Conservation (phyloP, 2,113 vertebrate species). For the Noturus placidus region DNA sequence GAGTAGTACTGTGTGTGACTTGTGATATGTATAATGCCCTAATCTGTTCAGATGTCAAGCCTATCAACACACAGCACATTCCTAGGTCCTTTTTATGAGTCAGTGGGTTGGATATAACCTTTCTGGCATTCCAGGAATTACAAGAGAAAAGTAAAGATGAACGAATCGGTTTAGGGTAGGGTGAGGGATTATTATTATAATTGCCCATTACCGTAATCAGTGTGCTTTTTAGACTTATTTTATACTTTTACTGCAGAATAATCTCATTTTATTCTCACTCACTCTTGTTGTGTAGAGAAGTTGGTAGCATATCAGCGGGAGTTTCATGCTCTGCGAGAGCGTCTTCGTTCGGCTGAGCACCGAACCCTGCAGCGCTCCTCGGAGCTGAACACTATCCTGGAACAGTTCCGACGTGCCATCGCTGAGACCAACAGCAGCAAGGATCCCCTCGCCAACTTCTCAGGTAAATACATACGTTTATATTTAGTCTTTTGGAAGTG, state of each 20-base stretch:
- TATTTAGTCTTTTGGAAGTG: neutral
- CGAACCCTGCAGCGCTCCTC: conserved; percentile 93
- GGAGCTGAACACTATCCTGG: conserved; percentile 88
- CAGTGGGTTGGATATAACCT: neutral
- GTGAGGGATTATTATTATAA: neutral
- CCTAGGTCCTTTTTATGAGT: neutral
- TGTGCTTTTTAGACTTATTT: neutral
- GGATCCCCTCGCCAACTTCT: conserved; percentile 84
- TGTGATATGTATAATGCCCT: neutral
- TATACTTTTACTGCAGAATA: neutral
- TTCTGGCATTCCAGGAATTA: conserved; percentile 7
- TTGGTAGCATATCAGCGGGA: conserved; percentile 93
- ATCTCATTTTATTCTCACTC: neutral
- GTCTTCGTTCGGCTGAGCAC: conserved; percentile 93
- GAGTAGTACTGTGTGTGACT: neutral
- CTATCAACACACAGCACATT: neutral
- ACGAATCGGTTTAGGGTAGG: neutral
- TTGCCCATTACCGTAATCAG: neutral
- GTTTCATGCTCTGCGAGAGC: conserved; percentile 93
- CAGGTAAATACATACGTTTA: conserved; percentile 70
- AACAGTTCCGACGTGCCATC: conserved; percentile 89
- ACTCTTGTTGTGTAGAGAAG: conserved; percentile 73
- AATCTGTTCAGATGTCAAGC: neutral
- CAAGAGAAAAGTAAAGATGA: neutral
- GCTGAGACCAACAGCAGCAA: conserved; percentile 90